Conservation (phyloP, 2,113 vertebrate species). For the Apistogramma diplotaenia region DNA sequence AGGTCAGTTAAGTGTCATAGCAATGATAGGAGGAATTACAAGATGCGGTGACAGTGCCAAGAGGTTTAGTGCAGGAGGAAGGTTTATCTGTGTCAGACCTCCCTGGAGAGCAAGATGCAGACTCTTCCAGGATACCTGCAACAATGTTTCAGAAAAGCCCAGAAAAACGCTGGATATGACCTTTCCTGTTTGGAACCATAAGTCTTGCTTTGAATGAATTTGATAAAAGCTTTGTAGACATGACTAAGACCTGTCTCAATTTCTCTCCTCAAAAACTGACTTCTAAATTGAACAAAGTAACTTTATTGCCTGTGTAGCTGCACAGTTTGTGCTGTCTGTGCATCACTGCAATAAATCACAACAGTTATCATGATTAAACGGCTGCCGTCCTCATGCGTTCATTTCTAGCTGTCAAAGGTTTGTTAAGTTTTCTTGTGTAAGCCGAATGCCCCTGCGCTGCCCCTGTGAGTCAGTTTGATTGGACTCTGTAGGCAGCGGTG, state of each 20-base stretch:
- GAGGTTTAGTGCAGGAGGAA: constrained; percentile 3
- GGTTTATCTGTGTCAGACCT: neutral
- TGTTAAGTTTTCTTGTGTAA: neutral
- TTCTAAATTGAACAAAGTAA: neutral
- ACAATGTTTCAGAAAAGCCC: neutral
- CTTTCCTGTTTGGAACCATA: neutral
- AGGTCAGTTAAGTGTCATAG: constrained; percentile 53
- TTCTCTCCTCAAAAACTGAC: neutral
- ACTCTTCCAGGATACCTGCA: neutral
- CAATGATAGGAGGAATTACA: constrained; percentile 45
- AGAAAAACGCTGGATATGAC: neutral
- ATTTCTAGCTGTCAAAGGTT: neutral
- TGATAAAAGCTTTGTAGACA: neutral
- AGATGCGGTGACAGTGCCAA: constrained; percentile 29
- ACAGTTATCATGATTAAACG: neutral
- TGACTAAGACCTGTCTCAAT: neutral
- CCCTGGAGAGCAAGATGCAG: neutral
- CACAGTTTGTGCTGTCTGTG: neutral
- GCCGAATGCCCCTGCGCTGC: neutral
- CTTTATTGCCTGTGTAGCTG: neutral
- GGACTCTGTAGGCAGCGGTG: neutral
- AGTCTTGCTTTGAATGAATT: neutral
- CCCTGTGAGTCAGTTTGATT: neutral
- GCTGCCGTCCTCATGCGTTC: neutral
- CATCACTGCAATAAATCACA: neutral